Evolutionary conservation across 2,888 invertebrate species (phyloP).

Genomic region (Sphaerophoria taeniata): DNA sequence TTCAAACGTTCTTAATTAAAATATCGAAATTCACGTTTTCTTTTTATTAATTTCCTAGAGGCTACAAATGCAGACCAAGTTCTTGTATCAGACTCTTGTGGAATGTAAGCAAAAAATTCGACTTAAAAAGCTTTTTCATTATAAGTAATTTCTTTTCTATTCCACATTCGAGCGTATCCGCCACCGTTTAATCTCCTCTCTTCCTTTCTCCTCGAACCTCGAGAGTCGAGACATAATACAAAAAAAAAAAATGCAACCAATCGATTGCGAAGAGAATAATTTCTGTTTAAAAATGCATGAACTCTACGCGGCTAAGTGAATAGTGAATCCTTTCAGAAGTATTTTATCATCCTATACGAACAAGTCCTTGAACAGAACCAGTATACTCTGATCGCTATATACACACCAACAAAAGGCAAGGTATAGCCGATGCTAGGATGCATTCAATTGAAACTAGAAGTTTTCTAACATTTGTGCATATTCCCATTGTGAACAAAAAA

Average conservation of each 20-base stretch:
- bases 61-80: no score
- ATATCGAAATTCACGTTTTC: no score
- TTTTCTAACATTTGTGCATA: slow-evolving; percentile 15
- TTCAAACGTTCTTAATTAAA: no score
- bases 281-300: slow-evolving; percentile 52
- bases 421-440: neutral
- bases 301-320: slow-evolving; percentile 35
- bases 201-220: neutral
- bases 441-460: neutral
- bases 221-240: no score
- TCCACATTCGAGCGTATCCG: neutral
- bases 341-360: no score
- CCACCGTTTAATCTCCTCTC: neutral
- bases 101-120: no score
- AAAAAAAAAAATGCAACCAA: slow-evolving; percentile 24
- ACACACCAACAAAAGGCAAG: neutral
- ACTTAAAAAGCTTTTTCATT: neutral
- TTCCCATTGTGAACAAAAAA: slow-evolving; percentile 4
- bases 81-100: no score
- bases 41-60: no score
- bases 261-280: neutral
- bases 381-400: no score
- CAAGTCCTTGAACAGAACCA: no score
- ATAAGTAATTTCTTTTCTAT: slow-evolving; percentile 10
- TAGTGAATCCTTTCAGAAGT: neutral